Conservation (phyloP, 2,888 invertebrate genomes). For the Noctua fimbriata region DNA sequence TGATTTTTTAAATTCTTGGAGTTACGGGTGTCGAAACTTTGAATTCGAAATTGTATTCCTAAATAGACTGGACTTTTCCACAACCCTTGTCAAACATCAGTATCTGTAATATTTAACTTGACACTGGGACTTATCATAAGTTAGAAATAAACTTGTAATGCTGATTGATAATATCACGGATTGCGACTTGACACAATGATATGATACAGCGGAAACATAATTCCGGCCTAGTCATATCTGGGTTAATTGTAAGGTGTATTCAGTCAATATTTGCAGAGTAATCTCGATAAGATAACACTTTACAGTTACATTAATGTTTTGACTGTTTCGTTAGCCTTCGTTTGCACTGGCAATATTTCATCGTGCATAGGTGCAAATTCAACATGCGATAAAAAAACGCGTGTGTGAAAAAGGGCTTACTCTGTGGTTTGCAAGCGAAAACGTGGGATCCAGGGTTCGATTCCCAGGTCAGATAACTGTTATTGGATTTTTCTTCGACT, state of each 20-base stretch:
- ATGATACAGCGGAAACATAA: conserved; percentile 25
- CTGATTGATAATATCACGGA: conserved; percentile 19
- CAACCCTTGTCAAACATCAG: conserved; percentile 1
- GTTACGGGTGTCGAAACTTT: background rate
- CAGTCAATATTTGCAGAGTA: conserved; percentile 26
- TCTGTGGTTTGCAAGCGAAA: background rate
- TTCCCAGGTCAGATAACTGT: background rate
- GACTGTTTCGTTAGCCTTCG: background rate
- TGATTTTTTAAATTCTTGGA: background rate
- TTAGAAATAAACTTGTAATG: conserved; percentile 6
- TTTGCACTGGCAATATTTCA: background rate
- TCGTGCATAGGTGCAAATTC: background rate
- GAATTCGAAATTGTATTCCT: background rate
- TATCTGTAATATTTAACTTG: conserved; percentile 1
- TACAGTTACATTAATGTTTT: conserved; percentile 4
- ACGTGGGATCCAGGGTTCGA: background rate
- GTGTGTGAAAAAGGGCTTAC: background rate
- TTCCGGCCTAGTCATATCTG: conserved; percentile 27
- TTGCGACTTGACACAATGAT: background rate
- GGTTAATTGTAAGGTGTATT: conserved; percentile 24
- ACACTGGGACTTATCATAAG: background rate
- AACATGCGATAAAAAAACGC: background rate
- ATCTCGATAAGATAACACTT: conserved; percentile 35
- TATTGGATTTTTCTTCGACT: background rate
- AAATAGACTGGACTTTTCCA: background rate